These are phyloP conservation scores for Polydrusus cervinus DNA, from an alignment of 2,888 invertebrate species.

Conservation along the genomic window DNA sequence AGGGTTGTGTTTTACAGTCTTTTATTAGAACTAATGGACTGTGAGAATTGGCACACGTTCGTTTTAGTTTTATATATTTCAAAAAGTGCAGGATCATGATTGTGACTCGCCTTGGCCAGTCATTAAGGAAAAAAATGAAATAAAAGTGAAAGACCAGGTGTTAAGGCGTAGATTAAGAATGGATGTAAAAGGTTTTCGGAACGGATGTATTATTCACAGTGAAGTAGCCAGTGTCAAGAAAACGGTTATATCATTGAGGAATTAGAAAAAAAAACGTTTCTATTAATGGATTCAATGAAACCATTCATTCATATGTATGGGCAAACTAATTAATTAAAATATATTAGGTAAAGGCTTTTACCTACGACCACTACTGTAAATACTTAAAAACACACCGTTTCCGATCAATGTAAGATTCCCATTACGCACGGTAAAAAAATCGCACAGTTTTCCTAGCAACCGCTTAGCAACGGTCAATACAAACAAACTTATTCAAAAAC, in stretches of 20 bases:
- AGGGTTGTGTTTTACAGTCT: conserved; percentile 45
- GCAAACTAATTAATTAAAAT: not conserved
- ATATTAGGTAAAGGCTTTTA: too few species aligned
- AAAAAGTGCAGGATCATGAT: conserved; percentile 41
- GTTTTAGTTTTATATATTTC: conserved; percentile 25
- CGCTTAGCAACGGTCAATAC: too few species aligned
- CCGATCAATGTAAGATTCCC: too few species aligned
- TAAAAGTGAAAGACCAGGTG: conserved; percentile 49
- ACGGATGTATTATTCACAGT: conserved; percentile 51
- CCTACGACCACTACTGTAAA: too few species aligned
- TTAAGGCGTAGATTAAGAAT: conserved; percentile 47
- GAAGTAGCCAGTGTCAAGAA: conserved; percentile 30
- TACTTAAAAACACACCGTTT: too few species aligned
- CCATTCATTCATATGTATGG: conserved; percentile 48
- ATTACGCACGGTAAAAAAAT: too few species aligned
- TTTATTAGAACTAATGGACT: conserved; percentile 48
- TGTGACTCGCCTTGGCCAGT: conserved; percentile 45
- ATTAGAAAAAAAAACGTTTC: conserved; percentile 18
- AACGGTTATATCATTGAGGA: conserved; percentile 19
- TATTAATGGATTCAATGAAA: conserved; percentile 30
- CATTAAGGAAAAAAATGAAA: conserved; percentile 46
- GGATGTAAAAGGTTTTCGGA: conserved; percentile 50
- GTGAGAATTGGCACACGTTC: conserved; percentile 51
- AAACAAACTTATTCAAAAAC: too few species aligned
- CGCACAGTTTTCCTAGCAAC: too few species aligned